These are phyloP conservation scores for Sebastes dallii DNA, from an alignment of 2,797 vertebrate genomes.

Conservation along the genomic window DNA sequence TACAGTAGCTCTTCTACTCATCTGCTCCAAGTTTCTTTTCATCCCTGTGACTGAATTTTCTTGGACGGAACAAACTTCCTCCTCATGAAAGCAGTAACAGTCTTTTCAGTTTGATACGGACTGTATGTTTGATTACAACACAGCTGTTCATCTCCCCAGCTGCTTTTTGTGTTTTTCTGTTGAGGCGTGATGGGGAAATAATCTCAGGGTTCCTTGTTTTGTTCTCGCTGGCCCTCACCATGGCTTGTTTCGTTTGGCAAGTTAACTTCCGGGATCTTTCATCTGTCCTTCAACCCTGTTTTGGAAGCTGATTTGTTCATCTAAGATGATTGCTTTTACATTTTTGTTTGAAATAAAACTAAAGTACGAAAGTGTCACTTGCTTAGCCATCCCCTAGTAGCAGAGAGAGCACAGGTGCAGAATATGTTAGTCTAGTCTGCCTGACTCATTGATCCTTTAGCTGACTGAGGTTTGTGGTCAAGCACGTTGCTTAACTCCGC, in stretches of 20 bases:
- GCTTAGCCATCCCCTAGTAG: no score
- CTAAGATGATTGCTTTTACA: no score
- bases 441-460: no score
- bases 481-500: no score
- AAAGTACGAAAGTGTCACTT: neutral
- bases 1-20: neutral
- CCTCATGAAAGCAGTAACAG: neutral
- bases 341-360: neutral
- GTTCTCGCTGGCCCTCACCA: neutral
- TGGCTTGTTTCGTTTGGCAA: neutral
- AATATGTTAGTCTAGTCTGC: no score
- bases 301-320: neutral
- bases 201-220: neutral
- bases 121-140: neutral
- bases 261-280: neutral
- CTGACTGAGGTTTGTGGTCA: no score
- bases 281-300: neutral
- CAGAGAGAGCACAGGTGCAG: no score
- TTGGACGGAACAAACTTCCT: conserved; percentile 30
- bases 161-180: neutral
- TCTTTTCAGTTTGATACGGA: neutral
- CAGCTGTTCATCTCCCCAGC: conserved; percentile 12
- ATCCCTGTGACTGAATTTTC: neutral
- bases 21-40: conserved; percentile 9
- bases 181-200: neutral